These are phyloP conservation scores for Echinometra lucunter DNA, from an alignment of 53 echinoderm and acorn worm genomes.

Conservation along the genomic window DNA sequence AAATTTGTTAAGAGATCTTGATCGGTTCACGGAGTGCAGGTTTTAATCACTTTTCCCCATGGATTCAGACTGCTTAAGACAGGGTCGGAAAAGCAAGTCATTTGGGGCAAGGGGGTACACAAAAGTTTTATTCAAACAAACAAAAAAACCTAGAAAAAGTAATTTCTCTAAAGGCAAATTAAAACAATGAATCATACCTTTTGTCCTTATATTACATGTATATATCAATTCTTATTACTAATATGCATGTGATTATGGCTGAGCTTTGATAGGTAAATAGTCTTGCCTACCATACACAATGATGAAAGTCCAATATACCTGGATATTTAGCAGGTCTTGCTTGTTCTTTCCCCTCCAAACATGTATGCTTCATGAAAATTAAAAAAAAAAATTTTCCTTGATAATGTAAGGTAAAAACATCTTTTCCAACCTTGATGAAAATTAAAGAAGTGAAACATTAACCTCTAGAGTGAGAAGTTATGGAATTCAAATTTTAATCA, in stretches of 20 bases:
- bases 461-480: neutral
- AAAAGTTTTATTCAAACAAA: neutral
- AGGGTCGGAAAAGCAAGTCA: slow-evolving; percentile 48
- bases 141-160: neutral
- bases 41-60: slow-evolving; percentile 52
- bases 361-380: neutral
- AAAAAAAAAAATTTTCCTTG: neutral
- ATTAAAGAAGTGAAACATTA: no score
- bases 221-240: neutral
- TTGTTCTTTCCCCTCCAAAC: no score
- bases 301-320: neutral
- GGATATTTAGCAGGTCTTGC: no score
- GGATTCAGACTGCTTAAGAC: slow-evolving; percentile 7
- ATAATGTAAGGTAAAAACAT: neutral
- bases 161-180: neutral
- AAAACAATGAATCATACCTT: neutral
- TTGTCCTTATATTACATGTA: no score
- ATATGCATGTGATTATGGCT: neutral
- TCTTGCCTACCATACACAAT: neutral
- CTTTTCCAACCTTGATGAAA: no score
- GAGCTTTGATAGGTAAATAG: neutral
- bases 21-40: neutral
- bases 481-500: neutral
- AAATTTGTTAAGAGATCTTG: slow-evolving; percentile 47
- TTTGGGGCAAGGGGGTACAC: slow-evolving; percentile 14